phyloP scores from a whole-genome alignment of 2,888 invertebrate genomes.

The Patella depressa region DNA sequence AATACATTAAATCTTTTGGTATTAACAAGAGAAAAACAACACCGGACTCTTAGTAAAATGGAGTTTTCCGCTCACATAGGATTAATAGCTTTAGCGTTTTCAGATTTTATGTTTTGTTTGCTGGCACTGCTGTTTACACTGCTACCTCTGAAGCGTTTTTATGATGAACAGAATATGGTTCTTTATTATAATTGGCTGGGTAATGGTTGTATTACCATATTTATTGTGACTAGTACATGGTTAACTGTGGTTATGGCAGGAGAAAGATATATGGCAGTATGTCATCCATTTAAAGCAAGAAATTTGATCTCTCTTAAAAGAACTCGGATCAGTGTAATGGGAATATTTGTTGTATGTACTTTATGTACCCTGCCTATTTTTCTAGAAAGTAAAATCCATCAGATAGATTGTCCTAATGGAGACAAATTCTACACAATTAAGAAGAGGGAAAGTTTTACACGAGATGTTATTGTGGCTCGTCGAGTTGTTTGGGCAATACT shows the following conservation, averaged over 20 bases:
- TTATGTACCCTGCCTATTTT: constrained; percentile 57
- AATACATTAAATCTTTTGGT: constrained; percentile 65
- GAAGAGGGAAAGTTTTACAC: constrained; percentile 39
- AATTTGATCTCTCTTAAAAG: constrained; percentile 62
- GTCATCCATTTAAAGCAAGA: constrained; percentile 67
- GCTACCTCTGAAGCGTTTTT: constrained; percentile 42
- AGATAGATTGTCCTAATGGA: constrained; percentile 39
- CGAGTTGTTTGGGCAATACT: constrained; percentile 61
- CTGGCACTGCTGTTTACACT: constrained; percentile 61
- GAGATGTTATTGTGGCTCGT: constrained; percentile 42
- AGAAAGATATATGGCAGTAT: constrained; percentile 68
- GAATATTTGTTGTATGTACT: constrained; percentile 54
- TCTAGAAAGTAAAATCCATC: constrained; percentile 50
- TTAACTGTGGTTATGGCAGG: constrained; percentile 69
- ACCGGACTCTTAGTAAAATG: constrained; percentile 62
- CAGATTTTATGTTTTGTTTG: constrained; percentile 67
- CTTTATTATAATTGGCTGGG: constrained; percentile 59
- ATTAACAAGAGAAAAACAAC: constrained; percentile 61
- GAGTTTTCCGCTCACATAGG: constrained; percentile 68
- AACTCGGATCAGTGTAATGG: constrained; percentile 57
- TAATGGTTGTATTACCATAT: constrained; percentile 62
- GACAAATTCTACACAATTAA: constrained; percentile 40
- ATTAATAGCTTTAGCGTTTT: constrained; percentile 65
- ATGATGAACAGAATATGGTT: constrained; percentile 41
- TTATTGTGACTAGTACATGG: constrained; percentile 68